These are phyloP conservation scores for Metaphire vulgaris DNA, from an alignment of 1,140 invertebrate species.

Conservation along the genomic window DNA sequence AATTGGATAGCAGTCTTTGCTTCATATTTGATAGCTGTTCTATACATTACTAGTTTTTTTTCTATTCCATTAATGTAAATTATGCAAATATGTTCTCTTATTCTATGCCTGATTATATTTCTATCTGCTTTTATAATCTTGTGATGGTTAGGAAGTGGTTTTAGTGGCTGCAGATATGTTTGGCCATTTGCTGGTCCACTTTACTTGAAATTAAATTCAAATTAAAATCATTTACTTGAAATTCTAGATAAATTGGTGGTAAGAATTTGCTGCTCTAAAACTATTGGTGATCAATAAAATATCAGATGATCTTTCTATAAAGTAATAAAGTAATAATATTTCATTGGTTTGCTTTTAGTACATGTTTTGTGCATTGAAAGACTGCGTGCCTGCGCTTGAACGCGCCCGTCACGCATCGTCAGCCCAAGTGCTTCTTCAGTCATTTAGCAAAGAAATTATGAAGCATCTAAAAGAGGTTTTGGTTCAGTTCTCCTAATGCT, in stretches of 20 bases:
- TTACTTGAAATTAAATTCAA: no score
- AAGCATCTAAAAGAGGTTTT: conserved; percentile 50
- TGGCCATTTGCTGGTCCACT: no score
- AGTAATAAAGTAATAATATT: no score
- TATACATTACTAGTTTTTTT: conserved; percentile 1
- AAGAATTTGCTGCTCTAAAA: no score
- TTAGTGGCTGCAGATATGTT: no score
- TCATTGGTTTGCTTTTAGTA: conserved; percentile 58
- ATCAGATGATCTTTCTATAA: no score
- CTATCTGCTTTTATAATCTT: background rate
- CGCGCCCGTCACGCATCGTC: conserved; percentile 45
- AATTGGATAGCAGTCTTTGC: background rate
- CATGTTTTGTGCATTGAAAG: conserved; percentile 61
- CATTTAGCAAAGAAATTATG: conserved; percentile 50
- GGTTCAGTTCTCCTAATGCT: background rate
- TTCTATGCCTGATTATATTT: background rate
- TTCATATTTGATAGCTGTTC: background rate
- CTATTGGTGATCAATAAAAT: no score
- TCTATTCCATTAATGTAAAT: background rate
- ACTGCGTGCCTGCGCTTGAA: conserved; percentile 55
- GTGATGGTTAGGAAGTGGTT: no score
- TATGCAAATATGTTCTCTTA: background rate
- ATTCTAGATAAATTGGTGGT: no score
- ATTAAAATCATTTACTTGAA: no score
- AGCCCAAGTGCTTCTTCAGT: conserved; percentile 42